Base-by-base conservation (phyloP, 2,888 invertebrate species). In the Cantharis nigra region DNA sequence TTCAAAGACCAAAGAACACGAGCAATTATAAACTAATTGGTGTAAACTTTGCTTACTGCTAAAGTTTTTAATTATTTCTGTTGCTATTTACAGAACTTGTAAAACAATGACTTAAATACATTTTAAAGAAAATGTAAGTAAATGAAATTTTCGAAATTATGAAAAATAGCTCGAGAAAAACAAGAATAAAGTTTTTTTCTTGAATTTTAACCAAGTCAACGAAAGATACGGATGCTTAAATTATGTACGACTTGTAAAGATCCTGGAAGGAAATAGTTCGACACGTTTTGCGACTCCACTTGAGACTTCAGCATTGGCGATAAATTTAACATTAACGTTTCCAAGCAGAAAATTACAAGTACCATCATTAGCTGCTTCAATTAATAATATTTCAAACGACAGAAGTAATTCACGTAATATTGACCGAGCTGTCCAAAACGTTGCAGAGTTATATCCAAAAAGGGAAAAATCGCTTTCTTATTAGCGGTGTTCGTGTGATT, bases 21-120 rank as follows among this genome's bases (percentile, higher is more conserved):
- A 23, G 70, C 64, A 74, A 74, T 74, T 74, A 74, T 74, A 63
- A 74, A 70, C 70, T 74, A 74, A 74, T 70, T 74, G 63, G 70
- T 70, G 64, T 74, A 74, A 74, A 74, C 63, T 74, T 74, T 64
- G 74, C 70, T 74, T 70, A 70, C 70, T 74, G 70, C 70, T 16
- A 63, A 74, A 74, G 70, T 74, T 74, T 74, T 70, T 74, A 74
- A 74, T 74, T 74, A 64, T 74, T 33, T 70, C 64, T 74, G 20
- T 20, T 67, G 65, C 65, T 67, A 13, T 67, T n/a, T 67, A 23
- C 26, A n/a, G 65, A 67, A 26, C 26, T 23, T 20, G 16, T 65
- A 65, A n/a, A 65, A 65, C 65, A 65, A 65, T 23, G 23, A 20
- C 65, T 23, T 65, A 23, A n/a, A 65, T 9, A 49, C n/a, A 49